Percentiles rank a stretch among this genome's conserved stretches.
phyloP scores from a whole-genome alignment of 2,888 invertebrate species.

The Caradrina clavipalpis region DNA sequence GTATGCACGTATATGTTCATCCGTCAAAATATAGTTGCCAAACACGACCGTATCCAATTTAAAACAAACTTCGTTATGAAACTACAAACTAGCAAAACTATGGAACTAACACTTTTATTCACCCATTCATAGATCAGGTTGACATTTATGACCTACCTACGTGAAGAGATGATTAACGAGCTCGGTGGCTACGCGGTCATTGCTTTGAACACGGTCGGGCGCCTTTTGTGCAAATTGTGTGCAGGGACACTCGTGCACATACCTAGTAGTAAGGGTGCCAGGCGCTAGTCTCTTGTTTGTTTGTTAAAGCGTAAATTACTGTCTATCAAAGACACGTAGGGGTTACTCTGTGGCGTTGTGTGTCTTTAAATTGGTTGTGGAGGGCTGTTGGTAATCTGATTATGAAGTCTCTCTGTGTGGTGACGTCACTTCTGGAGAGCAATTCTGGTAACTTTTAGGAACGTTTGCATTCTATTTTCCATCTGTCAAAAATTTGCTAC shows the following conservation, averaged over 20 bases:
- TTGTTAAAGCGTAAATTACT: conserved; percentile 19
- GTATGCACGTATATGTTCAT: no score
- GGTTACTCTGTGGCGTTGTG: background rate
- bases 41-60: background rate
- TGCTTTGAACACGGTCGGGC: conserved; percentile 27
- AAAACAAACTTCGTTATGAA: background rate
- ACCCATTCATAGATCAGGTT: conserved; percentile 22
- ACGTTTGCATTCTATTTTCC: no score
- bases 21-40: background rate
- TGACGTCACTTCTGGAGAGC: background rate
- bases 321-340: background rate
- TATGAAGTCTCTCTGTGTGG: background rate
- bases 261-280: background rate
- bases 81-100: background rate
- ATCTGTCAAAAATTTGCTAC: no score
- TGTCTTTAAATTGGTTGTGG: background rate
- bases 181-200: conserved; percentile 22
- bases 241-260: background rate
- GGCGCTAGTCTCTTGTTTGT: conserved; percentile 29
- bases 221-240: conserved; percentile 38
- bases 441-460: no score
- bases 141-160: conserved; percentile 19
- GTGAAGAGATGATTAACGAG: conserved; percentile 47
- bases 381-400: background rate
- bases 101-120: background rate